Base-by-base conservation (phyloP, 1,140 invertebrate species). In the Fopius arisanus region DNA sequence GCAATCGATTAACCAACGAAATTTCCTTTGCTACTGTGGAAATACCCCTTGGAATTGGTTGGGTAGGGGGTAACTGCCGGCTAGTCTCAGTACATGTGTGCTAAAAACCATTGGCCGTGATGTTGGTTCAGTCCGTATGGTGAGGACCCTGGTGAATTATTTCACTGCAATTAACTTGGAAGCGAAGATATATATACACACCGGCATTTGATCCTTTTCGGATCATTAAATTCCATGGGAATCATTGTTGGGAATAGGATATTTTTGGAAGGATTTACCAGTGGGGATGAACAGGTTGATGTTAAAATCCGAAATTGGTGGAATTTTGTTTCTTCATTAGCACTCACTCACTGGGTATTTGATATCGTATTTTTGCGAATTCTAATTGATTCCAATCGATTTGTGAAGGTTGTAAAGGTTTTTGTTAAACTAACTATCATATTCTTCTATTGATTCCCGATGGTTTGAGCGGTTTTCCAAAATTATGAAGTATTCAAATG, bases 141-240 rank as follows among this genome's bases (percentile, higher is more conserved):
- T 59, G 54, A 59, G 54, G 26, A n/a, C 59, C 9, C 16, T 26
- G 41, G 41, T 31, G 41, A 72, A 67, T 72, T 72, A 72, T 72
- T 72, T 72, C 41, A 31, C 37, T 72, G 71, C 71, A 72, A 72
- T 72, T 72, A 72, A 67, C 28, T 67, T 72, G 28, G 28, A 29
- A 6, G 28, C 12, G 43, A 67, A 66, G 63, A 67, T 72, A 72
- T 70, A 70, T 70, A 23, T 67, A 28, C 26, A 65, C 33, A 6
- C 10, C 14, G 62, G 26, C 6, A 7, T 31, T 65, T 65, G 62
- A 65, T 65, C 28, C 62, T 1, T 6, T 14, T 65, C n/a, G 29
- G n/a, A 31, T 31, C 29, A 65, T 19, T 33, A 19, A 65, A 48
- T 48, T 37, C 6, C 5, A 2, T 12, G 43, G 43, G 16, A 43